Conservation (phyloP, 2,113 vertebrate genomes). For the Nasalis larvatus region DNA sequence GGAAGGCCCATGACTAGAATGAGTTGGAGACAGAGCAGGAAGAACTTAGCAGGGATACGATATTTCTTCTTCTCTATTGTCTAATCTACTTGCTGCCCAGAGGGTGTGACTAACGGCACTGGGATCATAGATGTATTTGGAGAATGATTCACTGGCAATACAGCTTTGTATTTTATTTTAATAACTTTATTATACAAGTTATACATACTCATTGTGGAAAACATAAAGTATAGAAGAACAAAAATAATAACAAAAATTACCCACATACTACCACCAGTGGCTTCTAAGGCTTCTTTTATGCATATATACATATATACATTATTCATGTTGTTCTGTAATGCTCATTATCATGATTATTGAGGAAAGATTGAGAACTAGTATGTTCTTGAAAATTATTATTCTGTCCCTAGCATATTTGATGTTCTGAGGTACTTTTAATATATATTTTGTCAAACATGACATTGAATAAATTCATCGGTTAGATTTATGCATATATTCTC, state of each 20-base stretch:
- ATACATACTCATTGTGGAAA: background rate
- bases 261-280: background rate
- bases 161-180: constrained; percentile 39
- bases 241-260: background rate
- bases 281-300: background rate
- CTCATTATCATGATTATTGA: background rate
- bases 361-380: background rate
- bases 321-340: background rate
- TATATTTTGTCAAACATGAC: background rate
- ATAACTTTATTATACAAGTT: constrained; percentile 17
- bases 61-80: background rate
- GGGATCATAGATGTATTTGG: background rate
- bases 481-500: background rate
- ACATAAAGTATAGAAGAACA: constrained; percentile 13
- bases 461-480: background rate
- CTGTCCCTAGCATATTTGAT: background rate
- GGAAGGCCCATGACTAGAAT: background rate
- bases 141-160: background rate
- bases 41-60: background rate
- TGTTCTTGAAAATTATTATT: background rate
- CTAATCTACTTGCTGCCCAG: background rate
- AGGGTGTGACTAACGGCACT: background rate
- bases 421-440: background rate
- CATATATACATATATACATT: background rate
- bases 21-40: background rate